Base-by-base conservation (phyloP, 2,113 vertebrate genomes). In the Sigmodon hispidus region DNA sequence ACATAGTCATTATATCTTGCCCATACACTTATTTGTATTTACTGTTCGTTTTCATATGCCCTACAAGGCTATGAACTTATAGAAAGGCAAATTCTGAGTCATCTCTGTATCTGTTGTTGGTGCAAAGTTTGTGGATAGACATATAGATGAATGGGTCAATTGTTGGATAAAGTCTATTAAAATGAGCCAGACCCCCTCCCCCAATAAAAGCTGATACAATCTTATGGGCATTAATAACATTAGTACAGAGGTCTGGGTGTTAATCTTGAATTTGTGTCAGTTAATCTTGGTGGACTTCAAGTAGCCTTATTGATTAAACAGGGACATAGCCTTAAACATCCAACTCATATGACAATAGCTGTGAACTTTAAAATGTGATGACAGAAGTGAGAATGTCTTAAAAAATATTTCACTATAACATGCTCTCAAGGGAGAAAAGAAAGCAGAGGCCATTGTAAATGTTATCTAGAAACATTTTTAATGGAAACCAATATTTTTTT, bases 401-500 rank as follows among this genome's bases (percentile, higher is more conserved):
- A 87, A 92, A 95, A 96, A 76, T 86, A 19, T 72, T 96, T 96
- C n/a, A 92, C 80, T 87, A 76, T 40, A 73, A 67, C 24, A 90
- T 50, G 22, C 93, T 67, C 92, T 93, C 7, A n/a, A 17, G 31
- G 72, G n/a, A 31, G 10, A 61, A n/a, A 77, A 55, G 73, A 50
- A 63, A 81, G n/a, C 40, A 93, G 48, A 11, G 40, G n/a, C 22
- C 57, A 96, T 6, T 92, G n/a, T 57, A 80, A 57, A 75, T 73
- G 19, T 67, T 89, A 96, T 26, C 89, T 96, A 86, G 70, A 90
- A 72, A 93, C 72, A 95, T 87, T 90, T 96, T 94, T 85, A 94
- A 94, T 92, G 83, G 86, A 96, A n/a, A 21, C 5, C 80, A 95
- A 36, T 93, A 73, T 52, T 80, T 84, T 43, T 81, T 85, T 90